Evolutionary conservation across 2,797 vertebrate species (phyloP).

Genomic region (Malurus leucopterus): DNA sequence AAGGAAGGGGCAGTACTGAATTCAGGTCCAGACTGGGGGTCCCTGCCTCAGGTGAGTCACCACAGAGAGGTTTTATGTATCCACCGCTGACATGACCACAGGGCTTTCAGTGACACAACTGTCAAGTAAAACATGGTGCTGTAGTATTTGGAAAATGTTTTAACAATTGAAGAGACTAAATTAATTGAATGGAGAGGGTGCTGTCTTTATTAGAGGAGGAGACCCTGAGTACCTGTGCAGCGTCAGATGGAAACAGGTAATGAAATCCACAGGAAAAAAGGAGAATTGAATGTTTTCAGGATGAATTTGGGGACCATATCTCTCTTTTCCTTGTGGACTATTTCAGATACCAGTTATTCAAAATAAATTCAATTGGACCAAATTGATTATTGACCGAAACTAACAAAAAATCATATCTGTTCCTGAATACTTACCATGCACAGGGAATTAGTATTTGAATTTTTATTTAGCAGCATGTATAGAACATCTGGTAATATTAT

Average conservation of each 20-base stretch:
- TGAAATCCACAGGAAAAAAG: neutral
- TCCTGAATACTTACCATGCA: neutral
- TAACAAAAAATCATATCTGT: neutral
- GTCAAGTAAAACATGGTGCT: neutral
- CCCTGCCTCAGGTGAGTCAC: neutral
- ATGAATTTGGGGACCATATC: neutral
- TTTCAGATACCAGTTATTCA: neutral
- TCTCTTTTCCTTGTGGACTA: neutral
- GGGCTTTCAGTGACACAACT: neutral
- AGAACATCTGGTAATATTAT: neutral
- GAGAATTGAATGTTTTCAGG: neutral
- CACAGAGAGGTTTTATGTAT: neutral
- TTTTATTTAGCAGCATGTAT: neutral
- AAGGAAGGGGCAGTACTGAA: neutral
- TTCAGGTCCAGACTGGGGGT: neutral
- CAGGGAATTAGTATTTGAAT: neutral
- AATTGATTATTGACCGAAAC: neutral
- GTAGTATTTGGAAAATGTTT: neutral
- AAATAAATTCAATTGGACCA: neutral
- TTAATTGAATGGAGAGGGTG: neutral
- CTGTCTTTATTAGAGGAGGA: neutral
- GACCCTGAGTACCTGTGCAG: neutral
- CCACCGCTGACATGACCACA: neutral
- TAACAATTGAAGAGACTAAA: rapidly evolving
- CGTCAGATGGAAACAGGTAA: neutral